Evolutionary conservation across 2,888 invertebrate species (phyloP), one percentile per base, ranked within the genome.

Genomic region (Sinhomidia bicolor): DNA sequence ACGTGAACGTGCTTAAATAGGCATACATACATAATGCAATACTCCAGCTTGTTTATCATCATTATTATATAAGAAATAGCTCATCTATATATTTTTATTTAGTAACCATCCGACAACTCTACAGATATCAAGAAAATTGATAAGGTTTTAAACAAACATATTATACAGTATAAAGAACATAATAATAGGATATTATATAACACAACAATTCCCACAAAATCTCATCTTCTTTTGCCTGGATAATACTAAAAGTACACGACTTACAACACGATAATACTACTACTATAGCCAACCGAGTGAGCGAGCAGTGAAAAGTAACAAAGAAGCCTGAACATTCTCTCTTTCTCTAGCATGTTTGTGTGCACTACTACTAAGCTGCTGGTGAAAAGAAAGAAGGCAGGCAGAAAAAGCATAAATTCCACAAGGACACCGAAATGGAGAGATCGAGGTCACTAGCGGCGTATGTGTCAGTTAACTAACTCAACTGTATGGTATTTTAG

Each of bases 401-500:
- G 12, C 57, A 57, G 4, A 51, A 1, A 23, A 17, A 26, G 20
- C 9, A 74, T 1, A 44, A 23, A 78, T 78, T 78, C 76, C 29
- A 78, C 76, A 78, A 78, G 76, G 76, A 78, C 76, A 78, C 29
- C 26, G 26, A 26, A 54, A 51, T 26, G n/a, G 26, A 78, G 76
- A 54, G 76, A 78, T 78, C 76, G 51, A 78, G 76, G 76, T 20
- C 76, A 78, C 76, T 29, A 78, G n/a, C 71, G 17, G 20, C 10
- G 32, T 47, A 62, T 29, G 36, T 65, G 12, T 23, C 2, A 17
- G 20, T 60, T 23, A 54, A 54, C 47, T n/a, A 74, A 47, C 47
- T 32, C 47, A 10, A 23, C 9, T 36, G 0, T 0, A 14, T 62
- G n/a, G 41, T 41, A 36, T 68, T 47, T 26, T 10, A 41, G 14